phyloP scores from a whole-genome alignment of 2,113 vertebrate genomes.

The Sander vitreus region DNA sequence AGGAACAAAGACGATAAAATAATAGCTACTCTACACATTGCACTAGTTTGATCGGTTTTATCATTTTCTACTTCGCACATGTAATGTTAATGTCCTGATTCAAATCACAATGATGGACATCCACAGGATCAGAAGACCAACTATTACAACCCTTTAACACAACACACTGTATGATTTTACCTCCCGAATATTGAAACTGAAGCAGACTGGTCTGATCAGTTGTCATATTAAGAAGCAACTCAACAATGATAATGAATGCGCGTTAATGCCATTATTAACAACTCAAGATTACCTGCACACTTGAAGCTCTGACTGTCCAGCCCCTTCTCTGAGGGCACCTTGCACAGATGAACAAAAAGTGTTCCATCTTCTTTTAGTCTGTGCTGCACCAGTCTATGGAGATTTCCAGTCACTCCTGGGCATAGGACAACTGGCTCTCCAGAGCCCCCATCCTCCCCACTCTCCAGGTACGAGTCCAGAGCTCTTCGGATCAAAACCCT shows the following conservation, averaged over 20 bases:
- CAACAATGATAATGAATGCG: background rate
- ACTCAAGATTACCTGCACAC: conserved; percentile 90
- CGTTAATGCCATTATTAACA: background rate
- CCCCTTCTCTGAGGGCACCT: conserved; percentile 91
- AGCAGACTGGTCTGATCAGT: background rate
- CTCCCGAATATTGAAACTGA: too few species aligned
- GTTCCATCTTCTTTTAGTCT: conserved; percentile 87
- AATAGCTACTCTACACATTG: too few species aligned
- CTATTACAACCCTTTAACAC: too few species aligned
- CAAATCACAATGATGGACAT: too few species aligned
- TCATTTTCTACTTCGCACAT: too few species aligned
- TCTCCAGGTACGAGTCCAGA: conserved; percentile 91
- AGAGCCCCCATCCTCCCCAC: conserved; percentile 82
- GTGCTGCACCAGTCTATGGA: conserved; percentile 84
- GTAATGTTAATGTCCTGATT: too few species aligned
- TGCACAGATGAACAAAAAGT: conserved; percentile 88
- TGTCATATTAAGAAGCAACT: background rate
- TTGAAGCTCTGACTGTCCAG: conserved; percentile 93
- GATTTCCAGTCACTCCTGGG: conserved; percentile 53
- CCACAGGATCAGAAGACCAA: too few species aligned
- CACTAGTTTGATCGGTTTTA: too few species aligned
- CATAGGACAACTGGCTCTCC: conserved; percentile 17
- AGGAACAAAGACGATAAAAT: too few species aligned
- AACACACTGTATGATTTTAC: too few species aligned
- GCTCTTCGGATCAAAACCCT: conserved; percentile 89